phyloP scores from a whole-genome alignment of 2,888 invertebrate genomes.

The Meta bourneti region DNA sequence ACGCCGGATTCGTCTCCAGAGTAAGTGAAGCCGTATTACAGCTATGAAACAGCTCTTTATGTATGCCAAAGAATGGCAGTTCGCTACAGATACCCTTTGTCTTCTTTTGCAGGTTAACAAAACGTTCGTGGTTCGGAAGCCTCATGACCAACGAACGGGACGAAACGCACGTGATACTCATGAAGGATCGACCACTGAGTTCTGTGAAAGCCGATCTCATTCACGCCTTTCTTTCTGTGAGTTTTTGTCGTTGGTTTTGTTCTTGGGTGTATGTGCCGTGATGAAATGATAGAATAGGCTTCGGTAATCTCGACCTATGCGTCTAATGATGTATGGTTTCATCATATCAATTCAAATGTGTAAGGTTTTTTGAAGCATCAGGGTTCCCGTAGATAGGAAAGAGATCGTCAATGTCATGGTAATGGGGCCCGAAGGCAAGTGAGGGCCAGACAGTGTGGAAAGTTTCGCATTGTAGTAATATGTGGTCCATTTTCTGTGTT shows the following conservation, averaged over 20 bases:
- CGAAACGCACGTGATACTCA: conserved; percentile 95
- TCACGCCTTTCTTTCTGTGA: conserved; percentile 98
- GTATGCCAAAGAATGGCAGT: not conserved
- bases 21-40: conserved; percentile 79
- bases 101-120: conserved; percentile 85
- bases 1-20: conserved; percentile 98
- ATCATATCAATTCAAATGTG: no score
- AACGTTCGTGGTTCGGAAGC: conserved; percentile 99
- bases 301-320: conserved; percentile 24
- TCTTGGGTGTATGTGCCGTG: not conserved
- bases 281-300: not conserved
- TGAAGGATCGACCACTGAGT: conserved; percentile 96
- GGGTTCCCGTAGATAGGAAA: no score
- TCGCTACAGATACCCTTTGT: not conserved
- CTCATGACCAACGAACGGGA: conserved; percentile 92
- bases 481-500: no score
- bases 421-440: no score
- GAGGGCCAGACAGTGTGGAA: no score
- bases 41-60: not conserved
- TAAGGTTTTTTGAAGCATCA: no score
- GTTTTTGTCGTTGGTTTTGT: conserved; percentile 80
- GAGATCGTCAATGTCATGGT: no score
- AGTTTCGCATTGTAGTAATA: no score
- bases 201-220: conserved; percentile 99
- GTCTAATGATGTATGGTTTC: no score